Evolutionary conservation across 2,888 invertebrate genomes (phyloP), one percentile per base, ranked within the genome.

Genomic region (Odontothrips loti): DNA sequence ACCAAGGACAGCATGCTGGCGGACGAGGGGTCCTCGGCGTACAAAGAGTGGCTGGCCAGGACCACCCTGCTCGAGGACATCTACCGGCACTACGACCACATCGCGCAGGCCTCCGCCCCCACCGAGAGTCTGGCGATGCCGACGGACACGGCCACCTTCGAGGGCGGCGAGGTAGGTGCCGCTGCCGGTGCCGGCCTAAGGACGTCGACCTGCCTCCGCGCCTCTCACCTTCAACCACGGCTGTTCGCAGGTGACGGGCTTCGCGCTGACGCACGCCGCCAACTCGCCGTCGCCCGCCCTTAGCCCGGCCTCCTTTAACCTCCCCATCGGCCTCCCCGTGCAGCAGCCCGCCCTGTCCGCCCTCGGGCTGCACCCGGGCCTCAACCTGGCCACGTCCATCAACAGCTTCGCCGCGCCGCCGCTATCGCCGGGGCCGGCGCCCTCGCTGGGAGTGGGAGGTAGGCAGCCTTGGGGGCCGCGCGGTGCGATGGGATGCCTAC

Each of bases 11-110:
- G 47, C 29, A 20, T 80, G 80, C 48, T 80, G 48, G 51, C 43
- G n/a, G 80, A 80, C 48, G 48, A 80, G 48, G 80, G 80, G 23
- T 80, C 80, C 20, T 47, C 48, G 80, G 58, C 48, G 51, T 80
- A 80, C 48, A 48, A 58, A 17, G 58, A 51, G n/a, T 80, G 80
- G 80, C 48, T 80, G 48, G 80, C 34, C 48, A 80, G 80, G 80
- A 80, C 51, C 23, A 58, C 80, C 29, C 51, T 80, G 80, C 80
- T 80, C 29, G 80, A 80, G 48, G 80, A 80, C 48, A 80, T 80
- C 34, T 80, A 80, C 48, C 80, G 43, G 17, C 80, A 80, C 48
- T 80, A 51, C 23, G 80, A 80, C 29, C 15, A 80, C 48, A 68
- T 68, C 68, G 68, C 68, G 68, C 23, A n/a, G 23, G 68, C 68